Evolutionary conservation across 2,113 vertebrate genomes (phyloP).

Genomic region (Oncorhynchus tshawytscha): DNA sequence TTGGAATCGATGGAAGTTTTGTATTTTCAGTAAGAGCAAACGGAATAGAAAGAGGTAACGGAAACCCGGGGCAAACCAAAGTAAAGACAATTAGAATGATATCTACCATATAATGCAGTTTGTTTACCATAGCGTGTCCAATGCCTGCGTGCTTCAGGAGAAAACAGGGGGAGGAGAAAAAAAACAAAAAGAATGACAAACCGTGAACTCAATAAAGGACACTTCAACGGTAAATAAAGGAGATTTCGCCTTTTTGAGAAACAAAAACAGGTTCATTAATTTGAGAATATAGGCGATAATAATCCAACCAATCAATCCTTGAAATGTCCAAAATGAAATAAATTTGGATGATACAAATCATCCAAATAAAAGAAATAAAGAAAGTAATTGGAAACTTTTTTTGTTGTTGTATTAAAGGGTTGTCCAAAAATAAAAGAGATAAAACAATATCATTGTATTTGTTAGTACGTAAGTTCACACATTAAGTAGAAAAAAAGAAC

Average conservation of each 20-base stretch:
- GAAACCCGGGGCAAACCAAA: conserved; percentile 85
- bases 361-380: conserved; percentile 82
- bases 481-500: conserved; percentile 76
- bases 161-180: conserved; percentile 69
- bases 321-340: conserved; percentile 23
- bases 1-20: conserved; percentile 75
- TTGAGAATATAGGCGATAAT: conserved; percentile 19
- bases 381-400: conserved; percentile 48
- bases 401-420: conserved; percentile 48
- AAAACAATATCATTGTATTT: conserved; percentile 70
- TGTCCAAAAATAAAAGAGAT: conserved; percentile 48
- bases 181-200: conserved; percentile 82
- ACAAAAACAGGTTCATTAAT: conserved; percentile 35
- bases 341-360: conserved; percentile 39
- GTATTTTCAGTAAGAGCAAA: conserved; percentile 77
- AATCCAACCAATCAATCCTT: conserved; percentile 42
- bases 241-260: conserved; percentile 37
- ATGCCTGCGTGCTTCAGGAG: conserved; percentile 94
- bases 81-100: conserved; percentile 96
- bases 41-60: conserved; percentile 76
- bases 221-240: conserved; percentile 27
- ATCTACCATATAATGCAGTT: conserved; percentile 99
- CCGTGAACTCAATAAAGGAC: conserved; percentile 75
- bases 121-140: conserved; percentile 99
- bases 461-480: conserved; percentile 76